phyloP scores from a whole-genome alignment of 2,888 invertebrate species.

The Conomelus anceps region DNA sequence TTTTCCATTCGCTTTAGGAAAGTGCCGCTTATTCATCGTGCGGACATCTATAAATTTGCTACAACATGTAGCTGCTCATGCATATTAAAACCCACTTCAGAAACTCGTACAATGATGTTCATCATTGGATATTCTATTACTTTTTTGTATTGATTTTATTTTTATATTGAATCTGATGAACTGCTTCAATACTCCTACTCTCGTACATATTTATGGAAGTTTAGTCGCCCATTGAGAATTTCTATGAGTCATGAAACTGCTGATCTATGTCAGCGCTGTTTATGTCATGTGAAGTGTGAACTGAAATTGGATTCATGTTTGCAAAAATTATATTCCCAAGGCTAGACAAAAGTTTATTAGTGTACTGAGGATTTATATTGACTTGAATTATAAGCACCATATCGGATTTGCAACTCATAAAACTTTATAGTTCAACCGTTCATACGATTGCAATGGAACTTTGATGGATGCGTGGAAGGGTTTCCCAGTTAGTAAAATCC shows the following conservation, averaged over 20 bases:
- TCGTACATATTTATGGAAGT: background rate
- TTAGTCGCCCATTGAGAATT: background rate
- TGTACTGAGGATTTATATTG: no score
- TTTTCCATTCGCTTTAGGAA: background rate
- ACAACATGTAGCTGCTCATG: background rate
- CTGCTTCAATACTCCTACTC: background rate
- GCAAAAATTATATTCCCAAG: no score
- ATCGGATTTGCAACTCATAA: no score
- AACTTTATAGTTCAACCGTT: no score
- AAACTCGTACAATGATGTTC: background rate
- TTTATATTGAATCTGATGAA: background rate
- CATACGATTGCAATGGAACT: no score
- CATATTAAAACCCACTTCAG: background rate
- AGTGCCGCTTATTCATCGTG: background rate
- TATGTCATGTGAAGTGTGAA: no score
- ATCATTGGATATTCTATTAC: background rate
- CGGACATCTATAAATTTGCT: background rate
- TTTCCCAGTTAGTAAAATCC: no score
- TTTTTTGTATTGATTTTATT: background rate
- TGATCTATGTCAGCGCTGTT: background rate
- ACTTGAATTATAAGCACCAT: no score
- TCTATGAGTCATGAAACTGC: background rate
- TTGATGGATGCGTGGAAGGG: no score
- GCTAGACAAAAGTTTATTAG: no score
- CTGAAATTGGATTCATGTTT: no score